Conservation (phyloP, 2,797 vertebrate genomes). For the Danio choprae region DNA sequence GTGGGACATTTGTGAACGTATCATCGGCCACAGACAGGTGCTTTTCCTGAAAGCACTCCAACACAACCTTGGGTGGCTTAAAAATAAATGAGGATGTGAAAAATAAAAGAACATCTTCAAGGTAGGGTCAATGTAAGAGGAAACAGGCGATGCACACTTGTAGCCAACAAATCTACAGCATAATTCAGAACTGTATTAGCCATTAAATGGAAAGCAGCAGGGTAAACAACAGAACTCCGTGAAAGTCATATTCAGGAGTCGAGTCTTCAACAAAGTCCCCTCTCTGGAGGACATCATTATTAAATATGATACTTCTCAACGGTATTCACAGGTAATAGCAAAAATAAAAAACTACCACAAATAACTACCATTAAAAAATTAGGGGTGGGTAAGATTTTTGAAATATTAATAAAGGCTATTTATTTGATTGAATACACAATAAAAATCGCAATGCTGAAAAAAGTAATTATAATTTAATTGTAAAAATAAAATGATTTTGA, state of each 20-base stretch:
- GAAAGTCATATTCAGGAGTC: background rate
- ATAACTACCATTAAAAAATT: no score
- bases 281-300: background rate
- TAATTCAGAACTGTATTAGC: conserved; percentile 14
- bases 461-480: background rate
- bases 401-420: background rate
- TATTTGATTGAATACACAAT: background rate
- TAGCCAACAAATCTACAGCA: background rate
- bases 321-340: no score
- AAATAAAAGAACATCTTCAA: conserved; percentile 60
- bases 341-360: no score
- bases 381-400: background rate
- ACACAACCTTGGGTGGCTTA: conserved; percentile 50
- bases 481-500: no score
- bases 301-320: background rate
- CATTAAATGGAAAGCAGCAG: background rate
- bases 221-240: conserved; percentile 16
- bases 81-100: conserved; percentile 59
- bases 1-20: conserved; percentile 61
- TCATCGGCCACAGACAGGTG: conserved; percentile 39
- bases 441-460: background rate
- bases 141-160: background rate
- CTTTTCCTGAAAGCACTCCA: conserved; percentile 50
- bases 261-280: background rate
- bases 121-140: background rate